Percentiles rank a stretch among this genome's conserved stretches.
phyloP scores from a whole-genome alignment of 2,888 invertebrate genomes.

The Dascillus cervinus region DNA sequence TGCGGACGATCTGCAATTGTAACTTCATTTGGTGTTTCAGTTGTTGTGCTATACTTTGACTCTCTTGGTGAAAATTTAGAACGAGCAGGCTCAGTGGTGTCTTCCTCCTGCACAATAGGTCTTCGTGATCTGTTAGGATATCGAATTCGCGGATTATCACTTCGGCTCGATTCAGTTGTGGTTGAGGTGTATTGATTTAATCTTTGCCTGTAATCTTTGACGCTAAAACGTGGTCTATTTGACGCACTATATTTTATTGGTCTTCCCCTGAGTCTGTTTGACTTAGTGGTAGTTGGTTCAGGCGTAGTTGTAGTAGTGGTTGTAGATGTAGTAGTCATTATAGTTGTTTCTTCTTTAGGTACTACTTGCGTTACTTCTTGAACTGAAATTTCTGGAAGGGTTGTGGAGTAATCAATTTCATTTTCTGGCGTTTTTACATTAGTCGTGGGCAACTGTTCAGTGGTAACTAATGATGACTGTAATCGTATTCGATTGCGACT shows the following conservation, averaged over 20 bases:
- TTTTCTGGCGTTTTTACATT: constrained; percentile 30
- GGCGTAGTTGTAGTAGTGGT: constrained; percentile 15
- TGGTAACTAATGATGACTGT: constrained; percentile 9
- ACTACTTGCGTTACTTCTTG: constrained; percentile 15
- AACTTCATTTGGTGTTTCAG: constrained; percentile 7
- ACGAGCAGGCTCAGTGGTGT: constrained; percentile 39
- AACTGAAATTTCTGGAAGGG: constrained; percentile 14
- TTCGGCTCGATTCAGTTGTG: constrained; percentile 7
- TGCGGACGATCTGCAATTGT: constrained; percentile 27
- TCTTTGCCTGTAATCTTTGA: constrained; percentile 66
- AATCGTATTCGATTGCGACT: constrained; percentile 8
- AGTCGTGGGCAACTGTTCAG: constrained; percentile 15
- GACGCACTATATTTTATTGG: constrained; percentile 47
- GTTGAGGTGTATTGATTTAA: constrained; percentile 48
- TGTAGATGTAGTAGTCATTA: constrained; percentile 11
- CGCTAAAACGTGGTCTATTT: constrained; percentile 65
- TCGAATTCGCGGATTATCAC: constrained; percentile 37
- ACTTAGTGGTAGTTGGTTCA: constrained; percentile 24
- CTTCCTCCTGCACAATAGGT: constrained; percentile 37
- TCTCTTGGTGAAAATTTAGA: constrained; percentile 38
- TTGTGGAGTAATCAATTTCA: constrained; percentile 32
- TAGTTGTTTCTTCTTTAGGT: constrained; percentile 9
- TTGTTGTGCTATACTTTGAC: constrained; percentile 25
- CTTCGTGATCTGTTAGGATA: constrained; percentile 45
- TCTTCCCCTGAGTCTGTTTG: constrained; percentile 37